Base-by-base conservation (phyloP, 2,113 vertebrate genomes). In the Xiphias gladius region DNA sequence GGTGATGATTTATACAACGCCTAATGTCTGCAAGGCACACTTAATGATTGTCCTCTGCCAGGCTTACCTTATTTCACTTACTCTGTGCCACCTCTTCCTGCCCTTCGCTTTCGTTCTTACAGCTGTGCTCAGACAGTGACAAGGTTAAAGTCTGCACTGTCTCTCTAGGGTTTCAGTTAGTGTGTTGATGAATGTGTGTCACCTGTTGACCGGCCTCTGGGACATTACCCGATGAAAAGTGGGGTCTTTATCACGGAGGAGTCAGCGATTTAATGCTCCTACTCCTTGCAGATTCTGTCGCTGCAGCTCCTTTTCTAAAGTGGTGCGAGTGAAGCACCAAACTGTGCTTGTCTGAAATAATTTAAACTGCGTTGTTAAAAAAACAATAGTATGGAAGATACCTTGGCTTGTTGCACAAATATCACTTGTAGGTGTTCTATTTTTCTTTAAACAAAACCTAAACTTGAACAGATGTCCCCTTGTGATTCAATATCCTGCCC, bases 1-100 rank as follows among this genome's bases (percentile, higher is more conserved):
- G 67, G 57, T 43, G 79, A 77, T 91, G 89, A 92, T 93, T 92
- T 92, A 91, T 91, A 86, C 71, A 80, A 74, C n/a, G 19, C 68
- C 77, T 89, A 83, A 92, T 89, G 88, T 90, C 90, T 89, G 70
- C 83, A 39, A 85, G 86, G 86, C 79, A 73, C 84, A 69, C 82
- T 88, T 91, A 88, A 87, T 82, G 83, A 82, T 83, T 74, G 74
- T 92, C 85, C 88, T 82, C 83, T 83, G 83, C 85, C 73, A 59
- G 76, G 32, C 76, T 82, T 73, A 55, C 52, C 82, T 78, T 90
- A 84, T 89, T 78, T 86, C 83, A 88, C 79, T 89, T 74, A 86
- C 85, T 83, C 66, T 86, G 66, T 61, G 79, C 82, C 81, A 76
- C 73, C 79, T 86, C 75, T 32, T 58, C 13, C 61, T 80, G 71